Base-by-base conservation (phyloP, 2,797 vertebrate species). In the Enteromius fasciolatus region DNA sequence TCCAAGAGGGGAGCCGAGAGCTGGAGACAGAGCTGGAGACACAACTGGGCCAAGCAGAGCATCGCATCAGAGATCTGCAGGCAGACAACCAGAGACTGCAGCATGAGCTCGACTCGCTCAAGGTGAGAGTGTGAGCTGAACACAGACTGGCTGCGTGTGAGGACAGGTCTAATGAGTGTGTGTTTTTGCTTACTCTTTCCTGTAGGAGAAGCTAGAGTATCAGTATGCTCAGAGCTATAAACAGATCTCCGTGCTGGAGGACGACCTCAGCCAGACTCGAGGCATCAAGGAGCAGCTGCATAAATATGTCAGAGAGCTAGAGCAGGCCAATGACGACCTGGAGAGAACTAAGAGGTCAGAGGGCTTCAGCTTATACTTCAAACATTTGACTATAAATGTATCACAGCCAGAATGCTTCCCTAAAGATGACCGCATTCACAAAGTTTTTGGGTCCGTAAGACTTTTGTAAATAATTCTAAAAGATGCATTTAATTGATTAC, bases 1-100 rank as follows among this genome's bases (percentile, higher is more conserved):
- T 99, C 91, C 98, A 98, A 91, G 98, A 99, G 89, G 98, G 97
- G 74, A 99, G 98, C 92, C 92, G 97, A 83, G 98, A 99, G 86
- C 91, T 99, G 89, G 98, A 99, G 90, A 97, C 97, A 0, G 98
- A 99, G 89, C 90, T 99, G 92, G 97, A 99, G 91, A 95, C 98
- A 0, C 97, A 99, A 86, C 93, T 99, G 18, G 92, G 95, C 46
- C 97, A 99, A 87, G 96, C 97, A 5, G 98, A 99, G 86, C 96
- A 97, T 87, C 96, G 97, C 78, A 97, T 98, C 2, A 92, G 96
- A 91, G 97, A 99, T 90, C 94, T 99, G 86, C 95, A 97, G 76
- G 94, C 93, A n/a, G 97, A 98, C 91, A 99, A 98, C 87, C 96
- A 97, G 93, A 96, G 97, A 90, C 91, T 98, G 88, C 99, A 96